Percentiles rank a stretch among this genome's conserved stretches.
Evolutionary conservation across 2,888 invertebrate species (phyloP).

Genomic region (Volucella bombylans): DNA sequence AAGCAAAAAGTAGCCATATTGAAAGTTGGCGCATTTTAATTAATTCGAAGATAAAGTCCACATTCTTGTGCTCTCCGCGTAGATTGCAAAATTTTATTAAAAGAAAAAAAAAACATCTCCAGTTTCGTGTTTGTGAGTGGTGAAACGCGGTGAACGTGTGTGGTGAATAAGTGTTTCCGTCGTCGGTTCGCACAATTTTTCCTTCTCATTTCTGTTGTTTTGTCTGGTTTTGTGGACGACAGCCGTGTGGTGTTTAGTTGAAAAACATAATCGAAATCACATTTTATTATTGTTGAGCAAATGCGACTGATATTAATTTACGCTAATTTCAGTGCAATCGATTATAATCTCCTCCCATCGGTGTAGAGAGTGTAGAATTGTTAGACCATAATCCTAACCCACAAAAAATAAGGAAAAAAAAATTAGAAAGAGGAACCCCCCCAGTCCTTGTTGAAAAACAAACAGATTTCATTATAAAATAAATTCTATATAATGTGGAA

Average conservation of each 20-base stretch:
- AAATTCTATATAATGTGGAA: conserved; percentile 67
- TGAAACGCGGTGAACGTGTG: conserved; percentile 32
- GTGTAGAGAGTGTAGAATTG: conserved; percentile 8
- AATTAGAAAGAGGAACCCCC: not conserved
- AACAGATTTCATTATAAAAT: conserved; percentile 7
- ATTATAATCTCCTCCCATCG: conserved; percentile 15
- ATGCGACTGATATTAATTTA: conserved; percentile 52
- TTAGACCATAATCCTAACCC: not conserved
- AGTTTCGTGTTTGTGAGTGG: conserved; percentile 34
- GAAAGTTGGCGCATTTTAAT: conserved; percentile 44
- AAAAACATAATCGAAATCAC: conserved; percentile 12
- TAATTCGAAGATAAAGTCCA: conserved; percentile 27
- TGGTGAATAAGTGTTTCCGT: conserved; percentile 52
- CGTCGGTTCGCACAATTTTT: conserved; percentile 11
- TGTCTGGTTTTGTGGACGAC: conserved; percentile 20
- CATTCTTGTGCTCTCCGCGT: conserved; percentile 4
- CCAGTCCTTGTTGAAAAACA: conserved; percentile 19
- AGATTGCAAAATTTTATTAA: conserved; percentile 27
- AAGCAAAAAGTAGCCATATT: conserved; percentile 62
- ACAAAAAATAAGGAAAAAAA: not conserved
- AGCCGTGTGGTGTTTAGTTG: conserved; percentile 31
- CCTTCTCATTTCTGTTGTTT: conserved; percentile 12
- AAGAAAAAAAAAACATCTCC: conserved; percentile 30
- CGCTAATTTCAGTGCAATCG: conserved; percentile 47
- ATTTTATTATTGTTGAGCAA: conserved; percentile 35